Percentiles rank a stretch among this genome's conserved stretches.
Conservation (phyloP, 2,797 vertebrate species). For the Carduelis carduelis region DNA sequence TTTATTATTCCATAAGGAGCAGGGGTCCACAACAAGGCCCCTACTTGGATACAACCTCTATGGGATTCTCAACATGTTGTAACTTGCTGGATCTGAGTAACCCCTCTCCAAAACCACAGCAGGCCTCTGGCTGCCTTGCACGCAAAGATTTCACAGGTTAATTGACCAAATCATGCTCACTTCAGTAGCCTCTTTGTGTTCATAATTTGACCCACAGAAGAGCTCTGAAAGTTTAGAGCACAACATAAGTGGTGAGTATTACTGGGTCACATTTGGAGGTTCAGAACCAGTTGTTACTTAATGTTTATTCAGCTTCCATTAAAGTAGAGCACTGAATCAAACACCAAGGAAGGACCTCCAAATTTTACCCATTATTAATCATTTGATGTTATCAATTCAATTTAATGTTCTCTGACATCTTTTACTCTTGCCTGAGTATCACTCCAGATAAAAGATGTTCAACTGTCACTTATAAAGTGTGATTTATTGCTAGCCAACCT, state of each 20-base stretch:
- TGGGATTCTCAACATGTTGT: not conserved
- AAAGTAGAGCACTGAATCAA: not conserved
- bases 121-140: not conserved
- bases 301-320: not conserved
- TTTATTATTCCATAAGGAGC: not conserved
- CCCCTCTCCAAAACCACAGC: slow-evolving; percentile 1
- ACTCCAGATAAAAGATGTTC: not conserved
- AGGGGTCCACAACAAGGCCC: not conserved
- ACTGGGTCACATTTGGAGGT: not conserved
- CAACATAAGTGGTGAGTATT: not conserved
- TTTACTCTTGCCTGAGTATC: not conserved
- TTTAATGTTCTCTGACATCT: not conserved
- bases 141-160: slow-evolving; percentile 32
- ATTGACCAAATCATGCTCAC: slow-evolving; percentile 30
- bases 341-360: not conserved
- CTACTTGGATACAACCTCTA: not conserved
- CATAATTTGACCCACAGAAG: slow-evolving; percentile 4
- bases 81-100: not conserved
- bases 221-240: slow-evolving; percentile 3
- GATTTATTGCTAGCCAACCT: not conserved
- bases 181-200: slow-evolving; percentile 32
- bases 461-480: not conserved
- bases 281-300: slow-evolving; percentile 12
- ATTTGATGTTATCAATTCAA: not conserved
- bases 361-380: not conserved